Conservation (phyloP, 2,113 vertebrate species). For the Orientallactaga bullata region DNA sequence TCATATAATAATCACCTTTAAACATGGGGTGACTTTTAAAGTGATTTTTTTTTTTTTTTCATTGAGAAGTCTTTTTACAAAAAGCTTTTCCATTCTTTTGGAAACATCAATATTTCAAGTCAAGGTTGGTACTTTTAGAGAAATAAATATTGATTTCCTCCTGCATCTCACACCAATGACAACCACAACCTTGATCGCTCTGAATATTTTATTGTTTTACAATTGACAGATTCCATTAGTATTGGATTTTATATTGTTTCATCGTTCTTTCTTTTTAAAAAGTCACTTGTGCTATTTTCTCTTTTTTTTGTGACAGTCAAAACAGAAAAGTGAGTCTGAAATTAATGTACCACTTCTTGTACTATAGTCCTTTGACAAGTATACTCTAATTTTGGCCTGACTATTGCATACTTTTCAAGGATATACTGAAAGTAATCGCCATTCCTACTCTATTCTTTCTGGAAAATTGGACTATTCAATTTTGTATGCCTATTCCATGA, state of each 20-base stretch:
- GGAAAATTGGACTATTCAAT: slow-evolving; percentile 14
- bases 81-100: slow-evolving; percentile 77
- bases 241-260: slow-evolving; percentile 78
- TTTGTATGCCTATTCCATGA: background rate
- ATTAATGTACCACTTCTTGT: slow-evolving; percentile 63
- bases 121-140: slow-evolving; percentile 67
- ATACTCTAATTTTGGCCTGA: slow-evolving; percentile 72
- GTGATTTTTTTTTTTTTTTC: background rate
- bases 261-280: slow-evolving; percentile 40
- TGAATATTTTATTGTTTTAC: slow-evolving; percentile 81
- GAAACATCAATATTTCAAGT: slow-evolving; percentile 84
- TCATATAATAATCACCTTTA: slow-evolving; percentile 64
- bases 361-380: slow-evolving; percentile 48
- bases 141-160: slow-evolving; percentile 85
- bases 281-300: background rate
- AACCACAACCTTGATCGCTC: slow-evolving; percentile 69
- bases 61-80: slow-evolving; percentile 74
- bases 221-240: slow-evolving; percentile 72
- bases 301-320: background rate
- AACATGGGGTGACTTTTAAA: slow-evolving; percentile 62
- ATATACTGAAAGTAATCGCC: slow-evolving; percentile 54
- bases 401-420: slow-evolving; percentile 50
- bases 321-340: slow-evolving; percentile 66
- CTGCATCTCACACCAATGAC: slow-evolving; percentile 68
- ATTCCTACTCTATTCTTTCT: slow-evolving; percentile 19